Evolutionary conservation across 2,888 invertebrate species (phyloP), one percentile per base, ranked within the genome.

Genomic region (Metalampra italica): DNA sequence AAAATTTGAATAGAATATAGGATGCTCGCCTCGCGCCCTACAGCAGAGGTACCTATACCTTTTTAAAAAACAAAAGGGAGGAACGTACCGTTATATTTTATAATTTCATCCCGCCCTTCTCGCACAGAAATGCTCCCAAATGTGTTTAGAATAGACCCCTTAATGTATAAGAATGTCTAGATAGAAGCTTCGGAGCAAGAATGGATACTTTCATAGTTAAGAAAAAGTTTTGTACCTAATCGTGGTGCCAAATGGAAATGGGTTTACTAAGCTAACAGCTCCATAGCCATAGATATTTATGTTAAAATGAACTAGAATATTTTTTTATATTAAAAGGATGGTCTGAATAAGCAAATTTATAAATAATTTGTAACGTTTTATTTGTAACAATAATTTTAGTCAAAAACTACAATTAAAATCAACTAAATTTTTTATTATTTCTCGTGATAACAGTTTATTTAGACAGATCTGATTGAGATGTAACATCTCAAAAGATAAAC

Each of bases 1-100:
- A 68, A 72, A 83, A 88, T 89, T 89, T 89, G 83, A 87, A 88
- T 87, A 84, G 76, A 66, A 67, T 68, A 67, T 72, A 47, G 73
- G 72, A 77, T 72, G 74, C 84, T 76, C 75, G 72, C 81, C 84
- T 76, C 75, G 72, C 81, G 76, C 86, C 86, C 84, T 72, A 75
- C 75, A n/a, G n/a, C 70, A 60, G 63, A 71, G 68, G 72, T 77
- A 12, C n/a, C 12, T 8, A 62, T 69, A 75, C 71, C 74, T 75
- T 72, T 72, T 68, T 77, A 68, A 79, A 83, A 88, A 87, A 84
- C 83, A 87, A 86, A 85, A 85, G 46, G 87, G 86, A 73, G 78
- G 59, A 65, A 62, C 65, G 64, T 59, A 59, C 68, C 57, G 62
- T 59, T 61, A 61, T 64, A 62, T 64, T 64, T 68, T 66, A 70